These are phyloP conservation scores for Myotis planiceps DNA, from an alignment of 2,797 vertebrate genomes.

Conservation along the genomic window DNA sequence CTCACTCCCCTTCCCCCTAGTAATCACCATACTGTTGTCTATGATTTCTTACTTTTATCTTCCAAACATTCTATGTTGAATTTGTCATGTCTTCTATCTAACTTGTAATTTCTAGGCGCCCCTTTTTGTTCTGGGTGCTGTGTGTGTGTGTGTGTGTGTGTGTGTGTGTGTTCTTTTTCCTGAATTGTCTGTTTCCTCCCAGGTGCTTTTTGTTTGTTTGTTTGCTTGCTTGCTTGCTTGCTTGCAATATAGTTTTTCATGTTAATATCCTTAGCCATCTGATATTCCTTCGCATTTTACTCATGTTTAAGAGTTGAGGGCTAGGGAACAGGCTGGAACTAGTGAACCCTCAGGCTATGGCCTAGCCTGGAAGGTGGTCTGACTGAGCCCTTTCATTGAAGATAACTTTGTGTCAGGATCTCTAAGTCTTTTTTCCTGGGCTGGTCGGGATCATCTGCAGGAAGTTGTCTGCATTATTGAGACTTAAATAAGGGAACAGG, in stretches of 20 bases:
- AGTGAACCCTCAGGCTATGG: neutral
- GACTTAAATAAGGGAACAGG: neutral
- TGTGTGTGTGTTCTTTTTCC: neutral
- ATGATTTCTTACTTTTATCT: neutral
- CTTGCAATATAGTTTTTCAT: neutral
- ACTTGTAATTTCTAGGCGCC: neutral
- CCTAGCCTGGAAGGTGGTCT: neutral
- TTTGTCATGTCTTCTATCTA: neutral
- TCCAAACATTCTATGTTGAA: neutral
- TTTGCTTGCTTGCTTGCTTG: too few relatives aligned
- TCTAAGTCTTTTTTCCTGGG: neutral
- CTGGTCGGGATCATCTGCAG: neutral
- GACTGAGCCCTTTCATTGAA: neutral
- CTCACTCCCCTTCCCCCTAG: neutral
- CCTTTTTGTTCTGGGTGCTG: neutral
- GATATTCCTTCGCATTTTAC: neutral
- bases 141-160: neutral
- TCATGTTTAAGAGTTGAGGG: neutral
- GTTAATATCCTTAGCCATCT: neutral
- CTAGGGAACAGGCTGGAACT: neutral
- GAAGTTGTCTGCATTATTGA: neutral
- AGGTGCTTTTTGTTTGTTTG: neutral
- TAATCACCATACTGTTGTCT: neutral
- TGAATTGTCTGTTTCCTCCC: neutral
- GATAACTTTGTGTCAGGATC: neutral